Percentiles rank a stretch among this genome's conserved stretches.
These are phyloP conservation scores for Muscicapa comitata DNA, from an alignment of 2,797 vertebrate species.

Conservation along the genomic window DNA sequence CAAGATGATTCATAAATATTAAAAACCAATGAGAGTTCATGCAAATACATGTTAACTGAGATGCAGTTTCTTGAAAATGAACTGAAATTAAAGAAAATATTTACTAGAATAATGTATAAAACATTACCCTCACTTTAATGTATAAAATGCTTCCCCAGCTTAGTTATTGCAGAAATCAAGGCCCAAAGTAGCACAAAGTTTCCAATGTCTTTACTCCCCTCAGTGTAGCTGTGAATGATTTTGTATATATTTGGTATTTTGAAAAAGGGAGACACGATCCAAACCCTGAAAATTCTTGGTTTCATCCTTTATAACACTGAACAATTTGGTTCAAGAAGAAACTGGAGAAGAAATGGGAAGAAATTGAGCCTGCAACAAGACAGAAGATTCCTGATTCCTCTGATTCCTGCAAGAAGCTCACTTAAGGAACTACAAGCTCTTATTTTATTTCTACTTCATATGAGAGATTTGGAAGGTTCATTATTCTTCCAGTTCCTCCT, in stretches of 20 bases:
- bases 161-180: background rate
- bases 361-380: background rate
- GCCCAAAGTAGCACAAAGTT: background rate
- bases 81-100: slow-evolving; percentile 34
- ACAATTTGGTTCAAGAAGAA: background rate
- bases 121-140: background rate
- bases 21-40: background rate
- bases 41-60: background rate
- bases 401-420: background rate
- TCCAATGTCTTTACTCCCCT: background rate
- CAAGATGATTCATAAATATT: background rate
- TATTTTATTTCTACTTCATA: background rate
- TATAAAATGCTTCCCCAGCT: background rate
- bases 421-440: background rate
- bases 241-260: background rate
- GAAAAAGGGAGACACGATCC: background rate
- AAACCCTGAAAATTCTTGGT: background rate
- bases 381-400: background rate
- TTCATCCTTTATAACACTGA: background rate
- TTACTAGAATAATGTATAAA: slow-evolving; percentile 26
- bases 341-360: background rate
- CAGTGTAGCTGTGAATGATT: background rate
- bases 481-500: background rate
- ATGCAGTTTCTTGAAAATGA: slow-evolving; percentile 12
- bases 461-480: background rate